Conservation (phyloP, 2,888 invertebrate species). For the Norana najaformis region DNA sequence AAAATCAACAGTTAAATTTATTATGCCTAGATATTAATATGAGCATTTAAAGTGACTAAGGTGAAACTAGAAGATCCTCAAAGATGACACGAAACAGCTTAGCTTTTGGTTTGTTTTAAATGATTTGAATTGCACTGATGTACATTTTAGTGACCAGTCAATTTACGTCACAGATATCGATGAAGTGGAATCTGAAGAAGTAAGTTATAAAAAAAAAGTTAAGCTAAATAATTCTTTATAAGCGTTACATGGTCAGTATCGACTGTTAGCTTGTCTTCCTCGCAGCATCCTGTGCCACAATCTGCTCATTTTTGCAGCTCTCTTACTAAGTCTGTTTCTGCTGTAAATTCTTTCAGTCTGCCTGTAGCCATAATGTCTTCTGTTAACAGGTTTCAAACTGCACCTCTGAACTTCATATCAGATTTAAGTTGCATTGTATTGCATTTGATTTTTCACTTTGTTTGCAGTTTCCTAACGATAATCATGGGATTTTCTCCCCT, state of each 20-base stretch:
- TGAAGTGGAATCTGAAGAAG: conserved; percentile 51
- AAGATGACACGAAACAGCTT: neutral
- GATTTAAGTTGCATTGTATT: neutral
- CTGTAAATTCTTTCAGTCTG: neutral
- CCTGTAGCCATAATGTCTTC: too few species aligned
- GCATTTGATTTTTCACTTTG: neutral
- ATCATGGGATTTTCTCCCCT: too few species aligned
- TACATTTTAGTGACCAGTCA: conserved; percentile 53
- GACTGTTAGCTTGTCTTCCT: neutral
- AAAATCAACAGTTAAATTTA: neutral
- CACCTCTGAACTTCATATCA: neutral
- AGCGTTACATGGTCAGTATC: neutral
- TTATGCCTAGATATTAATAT: neutral
- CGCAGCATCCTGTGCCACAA: neutral
- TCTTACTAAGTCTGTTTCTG: neutral
- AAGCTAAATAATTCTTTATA: neutral
- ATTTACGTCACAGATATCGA: conserved; percentile 51
- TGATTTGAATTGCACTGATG: neutral
- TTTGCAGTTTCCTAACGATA: neutral
- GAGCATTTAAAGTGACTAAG: neutral
- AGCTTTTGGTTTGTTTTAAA: conserved; percentile 1
- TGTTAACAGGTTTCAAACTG: neutral
- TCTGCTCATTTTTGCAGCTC: neutral
- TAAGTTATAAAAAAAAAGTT: conserved; percentile 33
- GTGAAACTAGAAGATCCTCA: neutral